Evolutionary conservation across 1,140 invertebrate genomes (phyloP).

Genomic region (Carposina sasakii): DNA sequence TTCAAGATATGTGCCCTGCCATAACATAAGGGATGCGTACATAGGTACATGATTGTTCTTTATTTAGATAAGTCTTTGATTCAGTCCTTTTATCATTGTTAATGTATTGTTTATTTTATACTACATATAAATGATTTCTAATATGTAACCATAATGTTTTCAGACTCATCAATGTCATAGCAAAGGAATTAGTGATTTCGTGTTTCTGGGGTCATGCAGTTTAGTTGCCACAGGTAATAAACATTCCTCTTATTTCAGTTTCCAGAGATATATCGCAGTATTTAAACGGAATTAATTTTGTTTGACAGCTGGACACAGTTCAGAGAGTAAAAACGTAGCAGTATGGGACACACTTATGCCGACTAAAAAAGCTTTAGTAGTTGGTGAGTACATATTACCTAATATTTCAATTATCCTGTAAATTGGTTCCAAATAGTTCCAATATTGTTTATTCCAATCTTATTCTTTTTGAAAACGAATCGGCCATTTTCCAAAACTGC

Average conservation of each 20-base stretch:
- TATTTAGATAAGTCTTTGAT: too few relatives aligned
- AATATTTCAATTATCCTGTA: too few relatives aligned
- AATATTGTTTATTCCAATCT: too few relatives aligned
- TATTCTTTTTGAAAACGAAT: too few relatives aligned
- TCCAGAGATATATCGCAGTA: too few relatives aligned
- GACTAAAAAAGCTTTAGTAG: slow-evolving; percentile 92
- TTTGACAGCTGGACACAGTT: slow-evolving; percentile 90
- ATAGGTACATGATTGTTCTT: too few relatives aligned
- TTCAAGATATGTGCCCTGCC: too few relatives aligned
- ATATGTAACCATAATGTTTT: slow-evolving; percentile 37
- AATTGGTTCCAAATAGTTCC: too few relatives aligned
- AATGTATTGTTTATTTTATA: background rate
- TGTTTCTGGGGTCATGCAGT: slow-evolving; percentile 97
- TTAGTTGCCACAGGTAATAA: slow-evolving; percentile 89
- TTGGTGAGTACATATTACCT: slow-evolving; percentile 83
- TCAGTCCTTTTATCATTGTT: slow-evolving; percentile 9
- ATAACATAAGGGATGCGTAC: too few relatives aligned
- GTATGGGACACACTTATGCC: slow-evolving; percentile 99
- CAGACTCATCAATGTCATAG: slow-evolving; percentile 97
- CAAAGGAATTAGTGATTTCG: slow-evolving; percentile 97
- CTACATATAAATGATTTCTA: too few relatives aligned
- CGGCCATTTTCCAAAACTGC: too few relatives aligned
- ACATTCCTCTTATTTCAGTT: too few relatives aligned
- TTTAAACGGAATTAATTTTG: background rate
- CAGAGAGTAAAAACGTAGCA: slow-evolving; percentile 97